Percentiles rank a stretch among this genome's conserved stretches.
These are phyloP conservation scores for Entomyzon cyanotis DNA, from an alignment of 2,113 vertebrate genomes.

Conservation along the genomic window DNA sequence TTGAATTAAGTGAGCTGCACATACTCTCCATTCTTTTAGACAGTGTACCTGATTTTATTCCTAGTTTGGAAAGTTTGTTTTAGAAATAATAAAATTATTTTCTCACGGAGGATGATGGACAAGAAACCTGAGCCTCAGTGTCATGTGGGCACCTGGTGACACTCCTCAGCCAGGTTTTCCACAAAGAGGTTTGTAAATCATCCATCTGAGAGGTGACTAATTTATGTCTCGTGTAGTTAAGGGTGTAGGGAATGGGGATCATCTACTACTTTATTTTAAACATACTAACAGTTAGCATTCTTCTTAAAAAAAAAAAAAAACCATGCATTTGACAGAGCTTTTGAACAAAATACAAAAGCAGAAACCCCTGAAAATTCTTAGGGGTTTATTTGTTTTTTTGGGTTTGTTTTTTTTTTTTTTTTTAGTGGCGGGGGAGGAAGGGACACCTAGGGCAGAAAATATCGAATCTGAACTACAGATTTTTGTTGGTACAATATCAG, in stretches of 20 bases:
- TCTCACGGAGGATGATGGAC: neutral
- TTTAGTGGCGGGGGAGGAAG: no score
- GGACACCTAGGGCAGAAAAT: neutral
- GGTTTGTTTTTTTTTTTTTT: neutral
- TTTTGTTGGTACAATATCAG: neutral
- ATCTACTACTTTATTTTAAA: neutral
- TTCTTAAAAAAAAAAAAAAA: neutral
- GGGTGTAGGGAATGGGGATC: neutral
- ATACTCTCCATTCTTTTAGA: neutral
- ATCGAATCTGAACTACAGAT: neutral
- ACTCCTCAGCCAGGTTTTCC: neutral
- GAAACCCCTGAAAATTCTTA: neutral
- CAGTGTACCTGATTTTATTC: neutral
- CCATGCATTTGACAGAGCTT: neutral
- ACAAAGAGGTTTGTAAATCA: neutral
- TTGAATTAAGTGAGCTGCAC: neutral
- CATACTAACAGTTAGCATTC: neutral
- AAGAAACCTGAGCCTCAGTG: neutral
- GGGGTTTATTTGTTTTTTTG: neutral
- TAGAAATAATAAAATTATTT: neutral
- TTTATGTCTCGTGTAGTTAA: neutral
- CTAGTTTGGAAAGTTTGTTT: neutral
- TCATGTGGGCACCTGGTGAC: neutral
- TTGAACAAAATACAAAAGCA: neutral
- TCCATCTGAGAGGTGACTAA: neutral